Percentiles rank a stretch among this genome's conserved stretches.
phyloP scores from a whole-genome alignment of 1,140 invertebrate genomes.

The Rhizoglyphus robini region DNA sequence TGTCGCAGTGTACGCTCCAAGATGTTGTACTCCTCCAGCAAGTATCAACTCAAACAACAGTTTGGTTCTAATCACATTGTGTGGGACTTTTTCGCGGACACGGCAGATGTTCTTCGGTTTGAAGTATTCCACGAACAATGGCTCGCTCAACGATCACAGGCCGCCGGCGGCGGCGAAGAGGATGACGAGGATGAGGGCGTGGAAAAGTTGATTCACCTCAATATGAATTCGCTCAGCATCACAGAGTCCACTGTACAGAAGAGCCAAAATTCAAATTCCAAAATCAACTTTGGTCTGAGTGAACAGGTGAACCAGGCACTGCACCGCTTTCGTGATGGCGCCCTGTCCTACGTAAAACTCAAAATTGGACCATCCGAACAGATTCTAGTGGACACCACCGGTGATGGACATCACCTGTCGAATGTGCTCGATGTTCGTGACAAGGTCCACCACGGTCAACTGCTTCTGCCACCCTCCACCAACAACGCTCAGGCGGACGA shows the following conservation, averaged over 20 bases:
- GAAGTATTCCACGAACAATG: not conserved
- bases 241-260: not conserved
- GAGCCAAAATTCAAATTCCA: not conserved
- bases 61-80: not conserved
- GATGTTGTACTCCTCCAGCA: not conserved
- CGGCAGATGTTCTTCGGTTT: not conserved
- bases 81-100: not conserved
- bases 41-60: not conserved
- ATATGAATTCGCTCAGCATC: too few relatives aligned
- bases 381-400: not conserved
- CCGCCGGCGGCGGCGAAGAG: not conserved
- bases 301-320: not conserved
- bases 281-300: not conserved
- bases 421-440: not conserved
- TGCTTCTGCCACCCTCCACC: not conserved
- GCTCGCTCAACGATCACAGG: not conserved
- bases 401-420: not conserved
- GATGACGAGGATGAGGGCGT: not conserved
- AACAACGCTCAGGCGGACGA: too few relatives aligned
- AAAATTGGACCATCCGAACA: not conserved
- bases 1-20: not conserved
- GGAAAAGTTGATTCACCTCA: too few relatives aligned
- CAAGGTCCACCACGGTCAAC: not conserved
- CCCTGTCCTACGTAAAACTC: not conserved
- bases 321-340: not conserved